A percentile compares a stretch with the other conserved stretches of the same genome.
phyloP scores from a whole-genome alignment of 2,888 invertebrate species.

The Ceraclea dissimilis region DNA sequence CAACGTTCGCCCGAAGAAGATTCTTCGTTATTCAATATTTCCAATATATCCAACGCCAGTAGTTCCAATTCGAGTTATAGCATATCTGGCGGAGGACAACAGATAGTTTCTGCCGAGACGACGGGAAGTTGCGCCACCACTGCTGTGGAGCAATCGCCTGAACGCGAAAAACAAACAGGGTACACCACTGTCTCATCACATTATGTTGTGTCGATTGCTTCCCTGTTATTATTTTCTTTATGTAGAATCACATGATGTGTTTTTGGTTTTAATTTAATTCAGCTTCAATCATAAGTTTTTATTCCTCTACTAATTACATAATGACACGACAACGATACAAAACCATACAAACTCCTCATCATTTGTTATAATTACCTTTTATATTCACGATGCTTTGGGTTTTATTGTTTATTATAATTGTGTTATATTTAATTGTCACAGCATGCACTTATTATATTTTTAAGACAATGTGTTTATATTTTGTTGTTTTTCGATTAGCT shows the following conservation, averaged over 20 bases:
- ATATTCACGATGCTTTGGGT: no score
- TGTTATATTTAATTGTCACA: no score
- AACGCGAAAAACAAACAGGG: slow-evolving; percentile 16
- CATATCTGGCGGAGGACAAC: slow-evolving; percentile 20
- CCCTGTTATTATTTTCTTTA: slow-evolving; percentile 36
- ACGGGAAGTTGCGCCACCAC: slow-evolving; percentile 1
- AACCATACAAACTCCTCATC: no score
- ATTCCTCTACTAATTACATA: slow-evolving; percentile 23
- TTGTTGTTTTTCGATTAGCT: no score
- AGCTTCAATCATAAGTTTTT: slow-evolving; percentile 40
- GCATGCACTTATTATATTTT: no score
- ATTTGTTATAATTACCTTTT: no score
- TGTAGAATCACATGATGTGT: slow-evolving; percentile 26
- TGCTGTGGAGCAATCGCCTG: slow-evolving; percentile 12
- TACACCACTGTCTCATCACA: slow-evolving; percentile 3
- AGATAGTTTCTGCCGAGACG: slow-evolving; percentile 4
- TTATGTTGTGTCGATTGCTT: slow-evolving; percentile 3
- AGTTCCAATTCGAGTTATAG: slow-evolving; percentile 32
- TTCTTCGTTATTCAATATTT: slow-evolving; percentile 50
- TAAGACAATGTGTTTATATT: no score
- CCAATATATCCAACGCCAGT: slow-evolving; percentile 41
- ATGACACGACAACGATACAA: neutral
- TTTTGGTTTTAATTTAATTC: neutral
- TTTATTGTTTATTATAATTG: no score
- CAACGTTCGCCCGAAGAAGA: slow-evolving; percentile 50